Evolutionary conservation across 2,113 vertebrate species (phyloP).

Genomic region (Pelusios castaneus): DNA sequence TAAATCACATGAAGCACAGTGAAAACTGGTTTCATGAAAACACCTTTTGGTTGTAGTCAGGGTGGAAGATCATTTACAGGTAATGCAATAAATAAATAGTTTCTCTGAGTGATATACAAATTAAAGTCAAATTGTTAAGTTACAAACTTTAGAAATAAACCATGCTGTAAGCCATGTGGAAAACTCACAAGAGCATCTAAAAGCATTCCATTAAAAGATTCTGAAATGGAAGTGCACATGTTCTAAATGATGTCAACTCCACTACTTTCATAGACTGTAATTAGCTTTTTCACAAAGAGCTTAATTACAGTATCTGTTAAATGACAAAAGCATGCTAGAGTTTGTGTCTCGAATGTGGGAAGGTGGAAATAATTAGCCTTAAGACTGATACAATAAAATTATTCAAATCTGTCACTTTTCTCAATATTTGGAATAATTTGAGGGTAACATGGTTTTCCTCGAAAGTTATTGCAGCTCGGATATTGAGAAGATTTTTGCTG

Average conservation of each 20-base stretch:
- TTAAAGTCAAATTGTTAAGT: background rate
- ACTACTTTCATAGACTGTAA: background rate
- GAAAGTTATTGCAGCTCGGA: background rate
- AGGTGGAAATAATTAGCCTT: background rate
- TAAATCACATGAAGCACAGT: background rate
- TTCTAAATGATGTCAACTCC: background rate
- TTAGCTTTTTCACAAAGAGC: background rate
- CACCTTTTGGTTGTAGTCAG: background rate
- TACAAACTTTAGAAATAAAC: slow-evolving; percentile 10
- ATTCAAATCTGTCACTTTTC: background rate
- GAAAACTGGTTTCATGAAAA: slow-evolving; percentile 33
- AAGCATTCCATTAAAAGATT: background rate
- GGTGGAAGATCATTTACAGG: background rate
- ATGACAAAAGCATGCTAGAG: background rate
- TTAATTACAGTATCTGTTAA: background rate
- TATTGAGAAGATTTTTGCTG: background rate
- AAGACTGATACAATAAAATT: accelerated
- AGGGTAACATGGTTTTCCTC: background rate
- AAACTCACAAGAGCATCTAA: background rate
- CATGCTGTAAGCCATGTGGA: background rate
- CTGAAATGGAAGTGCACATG: background rate
- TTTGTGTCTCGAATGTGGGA: background rate
- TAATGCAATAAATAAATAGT: background rate
- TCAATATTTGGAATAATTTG: background rate
- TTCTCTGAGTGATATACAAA: background rate